Evolutionary conservation across 2,888 invertebrate genomes (phyloP).

Genomic region (Unio pictorum): DNA sequence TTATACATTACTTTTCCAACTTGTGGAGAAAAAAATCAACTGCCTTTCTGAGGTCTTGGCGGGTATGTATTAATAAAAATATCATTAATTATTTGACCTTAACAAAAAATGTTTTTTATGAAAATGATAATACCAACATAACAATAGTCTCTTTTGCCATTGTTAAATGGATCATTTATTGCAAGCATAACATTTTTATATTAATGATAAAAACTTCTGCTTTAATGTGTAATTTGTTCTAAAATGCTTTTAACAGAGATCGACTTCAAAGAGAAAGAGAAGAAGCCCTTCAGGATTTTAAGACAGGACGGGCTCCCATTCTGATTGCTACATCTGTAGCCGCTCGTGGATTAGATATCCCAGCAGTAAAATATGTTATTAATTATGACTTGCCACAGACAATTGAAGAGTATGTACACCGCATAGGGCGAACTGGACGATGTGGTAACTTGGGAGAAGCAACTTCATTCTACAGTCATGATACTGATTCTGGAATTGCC

Average conservation of each 20-base stretch:
- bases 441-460: constrained; percentile 93
- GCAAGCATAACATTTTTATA: too few relatives aligned
- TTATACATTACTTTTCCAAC: too few relatives aligned
- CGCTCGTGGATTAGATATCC: constrained; percentile 87
- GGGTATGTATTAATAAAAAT: too few relatives aligned
- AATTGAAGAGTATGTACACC: constrained; percentile 99
- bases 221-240: not conserved
- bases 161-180: too few relatives aligned
- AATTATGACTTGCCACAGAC: constrained; percentile 99
- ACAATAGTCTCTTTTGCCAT: too few relatives aligned
- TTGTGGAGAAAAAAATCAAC: too few relatives aligned
- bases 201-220: not conserved
- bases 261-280: constrained; percentile 83
- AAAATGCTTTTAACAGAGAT: constrained; percentile 72
- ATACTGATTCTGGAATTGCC: constrained; percentile 76
- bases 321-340: constrained; percentile 97
- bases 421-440: constrained; percentile 97
- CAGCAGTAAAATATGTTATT: constrained; percentile 98
- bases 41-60: too few relatives aligned
- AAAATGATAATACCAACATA: too few relatives aligned
- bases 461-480: constrained; percentile 57
- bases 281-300: constrained; percentile 84
- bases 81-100: too few relatives aligned
- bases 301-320: constrained; percentile 81
- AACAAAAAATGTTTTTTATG: too few relatives aligned